Conservation (phyloP, 2,797 vertebrate genomes). For the Otolemur crassicaudatus region DNA sequence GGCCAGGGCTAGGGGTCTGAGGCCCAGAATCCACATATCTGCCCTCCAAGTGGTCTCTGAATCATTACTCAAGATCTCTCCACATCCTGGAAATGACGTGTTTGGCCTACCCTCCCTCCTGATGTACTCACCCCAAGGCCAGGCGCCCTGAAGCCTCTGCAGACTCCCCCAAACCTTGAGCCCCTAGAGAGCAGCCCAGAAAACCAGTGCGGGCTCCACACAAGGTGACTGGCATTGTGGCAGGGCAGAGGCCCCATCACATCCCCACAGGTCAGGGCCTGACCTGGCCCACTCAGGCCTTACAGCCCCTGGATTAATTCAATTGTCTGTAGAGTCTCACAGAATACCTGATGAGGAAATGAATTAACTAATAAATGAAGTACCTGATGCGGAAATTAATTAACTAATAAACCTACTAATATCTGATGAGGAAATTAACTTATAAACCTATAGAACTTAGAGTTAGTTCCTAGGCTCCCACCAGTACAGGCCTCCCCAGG, state of each 20-base stretch:
- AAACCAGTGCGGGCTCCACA: accelerated
- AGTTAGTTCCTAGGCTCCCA: background rate
- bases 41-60: conserved; percentile 36
- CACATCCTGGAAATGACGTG: background rate
- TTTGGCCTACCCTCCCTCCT: background rate
- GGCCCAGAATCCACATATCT: conserved; percentile 33
- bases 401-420: background rate
- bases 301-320: background rate
- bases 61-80: conserved; percentile 52
- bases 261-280: background rate
- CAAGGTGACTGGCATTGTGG: background rate
- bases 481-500: background rate
- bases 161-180: background rate
- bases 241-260: background rate
- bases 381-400: background rate
- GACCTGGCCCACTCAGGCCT: background rate
- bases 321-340: background rate
- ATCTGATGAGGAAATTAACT: background rate
- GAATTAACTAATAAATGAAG: background rate
- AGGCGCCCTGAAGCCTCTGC: conserved; percentile 26
- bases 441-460: background rate
- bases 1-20: conserved; percentile 4
- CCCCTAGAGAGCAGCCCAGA: background rate
- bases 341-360: background rate
- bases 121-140: background rate